Percentiles rank a stretch among this genome's conserved stretches.
Conservation (phyloP, 2,113 vertebrate genomes). For the Coracopsis vasa region DNA sequence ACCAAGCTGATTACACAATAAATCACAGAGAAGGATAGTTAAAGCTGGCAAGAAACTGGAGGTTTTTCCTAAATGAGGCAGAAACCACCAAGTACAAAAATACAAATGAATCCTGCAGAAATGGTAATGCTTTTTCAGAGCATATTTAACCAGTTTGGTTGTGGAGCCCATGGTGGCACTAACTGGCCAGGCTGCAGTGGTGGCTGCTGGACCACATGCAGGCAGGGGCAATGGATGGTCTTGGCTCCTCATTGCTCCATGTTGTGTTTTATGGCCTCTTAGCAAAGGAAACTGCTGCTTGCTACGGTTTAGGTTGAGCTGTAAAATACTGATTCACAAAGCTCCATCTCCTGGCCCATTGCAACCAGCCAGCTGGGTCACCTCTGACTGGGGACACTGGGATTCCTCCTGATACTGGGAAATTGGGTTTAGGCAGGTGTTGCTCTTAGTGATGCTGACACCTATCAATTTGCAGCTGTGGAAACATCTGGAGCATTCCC, state of each 20-base stretch:
- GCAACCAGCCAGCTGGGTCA: not conserved
- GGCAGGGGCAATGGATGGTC: accelerated
- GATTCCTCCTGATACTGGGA: not conserved
- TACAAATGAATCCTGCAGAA: not conserved
- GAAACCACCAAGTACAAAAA: not conserved
- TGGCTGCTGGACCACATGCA: not conserved
- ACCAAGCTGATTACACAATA: not conserved
- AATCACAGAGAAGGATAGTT: not conserved
- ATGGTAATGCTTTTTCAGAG: not conserved
- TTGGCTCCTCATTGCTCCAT: not conserved
- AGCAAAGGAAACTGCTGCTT: not conserved
- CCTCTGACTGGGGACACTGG: not conserved
- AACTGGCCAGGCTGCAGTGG: not conserved
- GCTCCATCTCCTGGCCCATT: accelerated
- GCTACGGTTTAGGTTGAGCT: not conserved
- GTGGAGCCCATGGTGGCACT: not conserved
- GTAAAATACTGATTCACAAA: not conserved
- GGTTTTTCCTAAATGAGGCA: not conserved
- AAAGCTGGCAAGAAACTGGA: not conserved
- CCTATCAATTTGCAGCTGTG: not conserved
- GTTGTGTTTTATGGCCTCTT: not conserved
- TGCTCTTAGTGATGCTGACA: not conserved
- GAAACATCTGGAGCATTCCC: not conserved
- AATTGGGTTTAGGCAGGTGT: not conserved
- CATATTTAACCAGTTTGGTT: not conserved